Base-by-base conservation (phyloP, 2,888 invertebrate genomes). In the Hermaeophaga mercurialis region DNA sequence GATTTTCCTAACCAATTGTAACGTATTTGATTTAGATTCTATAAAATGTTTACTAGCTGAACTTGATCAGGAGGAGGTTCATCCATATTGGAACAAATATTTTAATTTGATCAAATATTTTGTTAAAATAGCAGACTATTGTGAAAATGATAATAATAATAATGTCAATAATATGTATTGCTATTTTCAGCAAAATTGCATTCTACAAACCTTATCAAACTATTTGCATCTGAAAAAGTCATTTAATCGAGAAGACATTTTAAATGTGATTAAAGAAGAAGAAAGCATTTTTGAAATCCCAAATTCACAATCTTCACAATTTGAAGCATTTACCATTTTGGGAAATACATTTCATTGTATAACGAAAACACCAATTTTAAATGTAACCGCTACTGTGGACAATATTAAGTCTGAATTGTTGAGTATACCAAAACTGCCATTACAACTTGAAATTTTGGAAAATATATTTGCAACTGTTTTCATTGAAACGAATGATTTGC, bases 391-490 rank as follows among this genome's bases (percentile, higher is more conserved):
- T 3, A 36, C 50, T 33, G 49, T 65, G 11, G 14, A 54, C 12
- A 45, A 59, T 43, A 56, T 62, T 11, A 65, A 64, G 56, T 41
- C 17, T 15, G 54, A 60, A 48, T 46, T 69, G 31, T 28, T 70
- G 11, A 43, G 54, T 28, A 54, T 70, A 7, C 24, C 61, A 31
- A 57, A 66, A 39, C 47, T 58, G 7, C 8, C 26, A 5, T 49
- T 64, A 17, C 82, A 83, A 66, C 73, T 84, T 45, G 86, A 89
- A 77, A 80, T 88, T 0, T 80, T 90, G 52, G 88, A 90, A 73
- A 85, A 89, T 73, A 82, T 90, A 62, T 90, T 89, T 73, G 81
- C 85, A 5, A 46, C 64, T 0, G 81, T 90, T 64, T 79, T 90
- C 31, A 39, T 56, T 3, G 66, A 63, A 56, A 36, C 44, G 7